phyloP scores from a whole-genome alignment of 1,140 invertebrate genomes.

The Trichomalopsis sarcophagae region DNA sequence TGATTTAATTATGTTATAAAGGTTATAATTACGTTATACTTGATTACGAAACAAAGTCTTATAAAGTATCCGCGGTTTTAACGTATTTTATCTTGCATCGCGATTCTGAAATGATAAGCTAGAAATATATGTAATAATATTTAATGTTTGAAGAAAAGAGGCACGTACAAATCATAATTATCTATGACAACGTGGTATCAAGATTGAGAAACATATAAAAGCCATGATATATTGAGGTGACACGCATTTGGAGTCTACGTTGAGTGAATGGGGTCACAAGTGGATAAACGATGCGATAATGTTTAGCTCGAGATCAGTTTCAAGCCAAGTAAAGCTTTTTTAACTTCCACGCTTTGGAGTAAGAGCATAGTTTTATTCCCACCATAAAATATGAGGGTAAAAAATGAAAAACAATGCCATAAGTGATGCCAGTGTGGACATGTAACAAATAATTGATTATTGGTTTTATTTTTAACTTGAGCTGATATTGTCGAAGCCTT shows the following conservation, averaged over 20 bases:
- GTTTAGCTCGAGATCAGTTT: background rate
- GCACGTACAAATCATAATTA: background rate
- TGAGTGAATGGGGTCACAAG: constrained; percentile 29
- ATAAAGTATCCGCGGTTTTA: no score
- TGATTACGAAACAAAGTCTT: no score
- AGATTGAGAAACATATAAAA: constrained; percentile 11
- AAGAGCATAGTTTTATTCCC: background rate
- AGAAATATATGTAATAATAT: no score
- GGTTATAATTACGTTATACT: no score
- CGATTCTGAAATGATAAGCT: no score
- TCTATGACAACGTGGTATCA: background rate
- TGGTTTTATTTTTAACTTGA: no score
- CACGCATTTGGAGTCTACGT: background rate
- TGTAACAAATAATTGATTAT: no score
- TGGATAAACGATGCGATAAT: constrained; percentile 33
- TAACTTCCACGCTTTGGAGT: background rate
- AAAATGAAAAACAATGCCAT: background rate
- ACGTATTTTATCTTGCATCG: no score
- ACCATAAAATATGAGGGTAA: no score
- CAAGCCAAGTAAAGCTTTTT: background rate
- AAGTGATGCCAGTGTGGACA: no score
- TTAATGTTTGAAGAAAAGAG: background rate
- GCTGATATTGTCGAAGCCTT: no score
- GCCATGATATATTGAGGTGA: background rate
- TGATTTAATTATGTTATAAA: no score